phyloP scores from a whole-genome alignment of 2,113 vertebrate species.

The Sapayoa aenigma region DNA sequence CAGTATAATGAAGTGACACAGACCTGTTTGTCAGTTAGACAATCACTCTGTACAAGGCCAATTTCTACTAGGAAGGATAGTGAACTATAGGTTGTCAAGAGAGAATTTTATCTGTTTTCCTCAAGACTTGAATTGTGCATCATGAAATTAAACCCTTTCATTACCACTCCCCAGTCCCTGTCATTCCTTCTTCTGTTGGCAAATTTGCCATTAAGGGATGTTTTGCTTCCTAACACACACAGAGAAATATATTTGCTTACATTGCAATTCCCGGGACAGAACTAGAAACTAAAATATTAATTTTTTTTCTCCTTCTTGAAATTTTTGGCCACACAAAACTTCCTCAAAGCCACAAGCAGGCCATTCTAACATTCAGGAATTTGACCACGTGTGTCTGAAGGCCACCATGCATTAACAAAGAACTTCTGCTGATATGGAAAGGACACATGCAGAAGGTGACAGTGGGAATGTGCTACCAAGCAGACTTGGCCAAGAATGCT shows the following conservation, averaged over 20 bases:
- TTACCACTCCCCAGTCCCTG: neutral
- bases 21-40: neutral
- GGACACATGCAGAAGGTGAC: neutral
- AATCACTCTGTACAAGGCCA: neutral
- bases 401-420: neutral
- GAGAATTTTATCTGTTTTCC: conserved; percentile 5
- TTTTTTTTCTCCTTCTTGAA: neutral
- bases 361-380: neutral
- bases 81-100: neutral
- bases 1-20: neutral
- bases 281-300: neutral
- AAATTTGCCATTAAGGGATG: neutral
- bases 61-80: neutral
- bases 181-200: neutral
- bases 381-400: neutral
- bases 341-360: neutral
- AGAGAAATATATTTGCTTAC: neutral
- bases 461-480: neutral
- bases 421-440: neutral
- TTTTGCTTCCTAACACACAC: neutral
- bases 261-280: neutral
- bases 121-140: neutral
- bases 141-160: neutral
- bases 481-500: neutral
- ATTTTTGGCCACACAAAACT: neutral